Conservation (phyloP, 2,113 vertebrate species). For the Crotalus tigris region DNA sequence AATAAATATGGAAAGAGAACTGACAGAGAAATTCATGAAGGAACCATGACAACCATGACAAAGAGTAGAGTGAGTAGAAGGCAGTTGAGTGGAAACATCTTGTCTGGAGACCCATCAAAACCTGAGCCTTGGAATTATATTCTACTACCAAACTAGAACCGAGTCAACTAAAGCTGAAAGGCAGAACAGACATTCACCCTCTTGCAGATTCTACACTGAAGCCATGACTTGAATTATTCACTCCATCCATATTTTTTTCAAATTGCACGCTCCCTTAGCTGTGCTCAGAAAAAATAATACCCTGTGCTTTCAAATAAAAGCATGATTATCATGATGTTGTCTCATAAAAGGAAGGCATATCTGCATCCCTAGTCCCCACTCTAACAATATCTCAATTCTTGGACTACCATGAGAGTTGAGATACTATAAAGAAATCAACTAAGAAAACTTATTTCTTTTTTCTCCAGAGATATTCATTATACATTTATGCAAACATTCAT, state of each 20-base stretch:
- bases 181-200: neutral
- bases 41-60: neutral
- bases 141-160: neutral
- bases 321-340: neutral
- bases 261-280: conserved; percentile 40
- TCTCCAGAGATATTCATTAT: conserved; percentile 61
- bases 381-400: conserved; percentile 14
- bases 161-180: neutral
- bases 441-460: conserved; percentile 38
- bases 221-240: conserved; percentile 56
- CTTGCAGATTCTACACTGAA: conserved; percentile 33
- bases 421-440: conserved; percentile 47
- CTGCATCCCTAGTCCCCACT: conserved; percentile 10
- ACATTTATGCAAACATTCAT: conserved; percentile 65
- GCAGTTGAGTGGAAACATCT: neutral
- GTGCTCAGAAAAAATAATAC: conserved; percentile 41
- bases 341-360: conserved; percentile 36
- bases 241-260: conserved; percentile 33
- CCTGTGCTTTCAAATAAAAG: conserved; percentile 44
- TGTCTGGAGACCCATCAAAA: neutral
- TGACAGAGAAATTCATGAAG: neutral
- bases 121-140: neutral
- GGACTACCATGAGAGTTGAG: neutral
- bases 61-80: neutral
- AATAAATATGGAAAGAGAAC: neutral